Conservation (phyloP, 2,113 vertebrate species). For the Oryzias melastigma region DNA sequence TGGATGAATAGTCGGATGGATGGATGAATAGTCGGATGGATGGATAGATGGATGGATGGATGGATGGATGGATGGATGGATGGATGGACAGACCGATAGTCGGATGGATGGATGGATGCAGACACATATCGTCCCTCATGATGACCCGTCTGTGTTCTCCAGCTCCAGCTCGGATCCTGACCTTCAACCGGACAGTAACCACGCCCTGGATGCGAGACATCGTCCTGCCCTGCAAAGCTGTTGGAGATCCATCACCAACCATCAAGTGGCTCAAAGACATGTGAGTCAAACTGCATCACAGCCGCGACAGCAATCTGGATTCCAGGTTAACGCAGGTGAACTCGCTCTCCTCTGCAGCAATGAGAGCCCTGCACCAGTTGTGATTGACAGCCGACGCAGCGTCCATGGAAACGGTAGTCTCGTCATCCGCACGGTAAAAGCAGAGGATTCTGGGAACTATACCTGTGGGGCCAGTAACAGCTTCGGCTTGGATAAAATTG, state of each 20-base stretch:
- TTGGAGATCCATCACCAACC: slow-evolving; percentile 92
- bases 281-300: slow-evolving; percentile 71
- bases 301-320: accelerated
- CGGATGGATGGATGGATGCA: no score
- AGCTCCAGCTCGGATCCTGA: slow-evolving; percentile 94
- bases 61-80: no score
- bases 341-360: slow-evolving; percentile 74
- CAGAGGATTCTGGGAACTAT: slow-evolving; percentile 97
- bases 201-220: slow-evolving; percentile 99
- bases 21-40: no score
- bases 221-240: slow-evolving; percentile 91
- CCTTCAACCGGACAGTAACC: slow-evolving; percentile 94
- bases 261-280: slow-evolving; percentile 98
- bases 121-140: not conserved
- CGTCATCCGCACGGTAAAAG: slow-evolving; percentile 93
- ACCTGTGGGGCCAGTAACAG: slow-evolving; percentile 94
- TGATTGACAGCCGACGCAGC: slow-evolving; percentile 90
- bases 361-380: slow-evolving; percentile 90
- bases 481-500: slow-evolving; percentile 94
- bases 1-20: no score
- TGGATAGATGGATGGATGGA: no score
- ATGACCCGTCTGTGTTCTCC: slow-evolving; percentile 20
- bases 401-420: slow-evolving; percentile 96
- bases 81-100: no score
- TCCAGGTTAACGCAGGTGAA: not conserved